These are phyloP conservation scores for Hepsetus odoe DNA, from an alignment of 2,113 vertebrate species.

Conservation along the genomic window DNA sequence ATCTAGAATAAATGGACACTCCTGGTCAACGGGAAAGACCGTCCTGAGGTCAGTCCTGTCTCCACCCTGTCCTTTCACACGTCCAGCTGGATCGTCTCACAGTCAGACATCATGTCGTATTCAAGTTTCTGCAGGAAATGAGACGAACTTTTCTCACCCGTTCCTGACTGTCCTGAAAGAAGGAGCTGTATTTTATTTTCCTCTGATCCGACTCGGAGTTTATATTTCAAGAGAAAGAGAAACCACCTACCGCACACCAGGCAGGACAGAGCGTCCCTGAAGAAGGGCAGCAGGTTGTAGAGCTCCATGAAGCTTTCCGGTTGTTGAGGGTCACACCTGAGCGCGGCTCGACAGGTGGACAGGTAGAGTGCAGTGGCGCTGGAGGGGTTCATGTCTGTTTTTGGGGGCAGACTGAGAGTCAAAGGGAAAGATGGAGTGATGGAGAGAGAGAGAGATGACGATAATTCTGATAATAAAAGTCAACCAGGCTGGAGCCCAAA, in stretches of 20 bases:
- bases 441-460: neutral
- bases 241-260: constrained; percentile 87
- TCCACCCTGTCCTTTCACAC: too few species aligned
- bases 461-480: neutral
- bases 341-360: constrained; percentile 94
- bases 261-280: constrained; percentile 92
- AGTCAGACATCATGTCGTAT: too few species aligned
- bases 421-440: neutral
- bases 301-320: constrained; percentile 87
- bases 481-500: constrained; percentile 38
- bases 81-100: too few species aligned
- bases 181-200: too few species aligned
- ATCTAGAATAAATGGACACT: too few species aligned
- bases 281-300: constrained; percentile 91
- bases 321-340: constrained; percentile 92
- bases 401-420: neutral
- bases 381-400: constrained; percentile 93
- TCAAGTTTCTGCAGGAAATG: too few species aligned
- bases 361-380: constrained; percentile 94
- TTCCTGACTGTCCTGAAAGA: too few species aligned
- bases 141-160: too few species aligned
- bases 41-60: too few species aligned
- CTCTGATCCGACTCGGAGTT: too few species aligned
- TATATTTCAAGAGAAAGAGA: too few species aligned
- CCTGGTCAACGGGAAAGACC: too few species aligned